phyloP scores from a whole-genome alignment of 2,797 vertebrate species.

The Triplophysa yarkandensis region DNA sequence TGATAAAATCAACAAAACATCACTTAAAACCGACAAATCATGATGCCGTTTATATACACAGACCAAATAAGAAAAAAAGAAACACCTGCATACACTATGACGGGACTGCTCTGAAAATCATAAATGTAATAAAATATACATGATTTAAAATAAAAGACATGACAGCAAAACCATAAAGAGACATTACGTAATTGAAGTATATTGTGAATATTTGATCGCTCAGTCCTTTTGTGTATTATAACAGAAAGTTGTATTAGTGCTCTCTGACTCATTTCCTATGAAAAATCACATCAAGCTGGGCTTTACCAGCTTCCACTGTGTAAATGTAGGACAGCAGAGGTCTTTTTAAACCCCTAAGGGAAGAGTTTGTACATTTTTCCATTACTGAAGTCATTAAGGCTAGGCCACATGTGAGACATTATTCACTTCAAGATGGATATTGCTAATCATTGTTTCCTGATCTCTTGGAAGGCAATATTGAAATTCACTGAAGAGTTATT shows the following conservation, averaged over 20 bases:
- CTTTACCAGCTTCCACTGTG: slow-evolving; percentile 15
- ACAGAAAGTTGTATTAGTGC: neutral
- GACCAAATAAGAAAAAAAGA: too few species aligned
- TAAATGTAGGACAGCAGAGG: neutral
- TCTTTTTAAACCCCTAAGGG: slow-evolving; percentile 10
- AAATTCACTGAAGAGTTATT: slow-evolving; percentile 9
- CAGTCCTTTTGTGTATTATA: neutral
- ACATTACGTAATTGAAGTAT: neutral
- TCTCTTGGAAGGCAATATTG: slow-evolving; percentile 26
- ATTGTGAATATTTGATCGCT: neutral
- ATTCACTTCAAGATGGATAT: slow-evolving; percentile 29
- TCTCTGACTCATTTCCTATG: slow-evolving; percentile 40
- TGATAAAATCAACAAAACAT: too few species aligned
- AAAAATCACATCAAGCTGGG: slow-evolving; percentile 38
- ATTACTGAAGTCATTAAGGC: slow-evolving; percentile 41
- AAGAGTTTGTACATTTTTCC: slow-evolving; percentile 42
- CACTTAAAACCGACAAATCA: too few species aligned
- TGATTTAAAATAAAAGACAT: too few species aligned
- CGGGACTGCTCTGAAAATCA: too few species aligned
- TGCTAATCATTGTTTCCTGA: slow-evolving; percentile 16
- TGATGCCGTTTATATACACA: too few species aligned
- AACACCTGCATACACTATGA: too few species aligned
- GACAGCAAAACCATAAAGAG: neutral
- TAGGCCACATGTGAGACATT: slow-evolving; percentile 30
- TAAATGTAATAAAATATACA: too few species aligned